phyloP scores from a whole-genome alignment of 2,888 invertebrate genomes.

The Megalurothrips usitatus region DNA sequence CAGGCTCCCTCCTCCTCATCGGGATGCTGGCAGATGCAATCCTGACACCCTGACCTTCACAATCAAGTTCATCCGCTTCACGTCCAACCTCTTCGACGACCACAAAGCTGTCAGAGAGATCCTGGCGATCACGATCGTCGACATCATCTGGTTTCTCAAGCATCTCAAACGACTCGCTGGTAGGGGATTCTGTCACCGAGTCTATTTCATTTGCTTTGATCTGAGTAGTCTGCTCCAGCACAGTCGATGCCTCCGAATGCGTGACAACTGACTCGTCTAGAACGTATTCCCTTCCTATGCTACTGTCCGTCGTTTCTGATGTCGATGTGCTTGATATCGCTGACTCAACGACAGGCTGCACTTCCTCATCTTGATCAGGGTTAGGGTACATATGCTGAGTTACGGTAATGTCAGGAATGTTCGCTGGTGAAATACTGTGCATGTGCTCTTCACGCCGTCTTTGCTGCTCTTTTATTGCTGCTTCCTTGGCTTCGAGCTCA shows the following conservation, averaged over 20 bases:
- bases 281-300: conserved; percentile 58
- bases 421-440: conserved; percentile 54
- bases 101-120: conserved; percentile 77
- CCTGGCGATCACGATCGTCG: not conserved
- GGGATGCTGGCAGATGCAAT: conserved; percentile 52
- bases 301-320: conserved; percentile 52
- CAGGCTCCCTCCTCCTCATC: conserved; percentile 45
- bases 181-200: conserved; percentile 61
- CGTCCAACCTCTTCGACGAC: conserved; percentile 84
- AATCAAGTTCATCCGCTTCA: conserved; percentile 76
- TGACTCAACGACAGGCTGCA: conserved; percentile 49
- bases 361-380: conserved; percentile 47
- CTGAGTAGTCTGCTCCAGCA: conserved; percentile 45
- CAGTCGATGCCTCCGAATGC: conserved; percentile 56
- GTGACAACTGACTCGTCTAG: conserved; percentile 55
- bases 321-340: conserved; percentile 61
- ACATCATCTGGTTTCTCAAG: conserved; percentile 69
- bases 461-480: conserved; percentile 45
- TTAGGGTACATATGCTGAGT: conserved; percentile 56
- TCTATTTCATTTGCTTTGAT: conserved; percentile 50
- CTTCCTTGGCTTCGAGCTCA: conserved; percentile 50
- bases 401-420: conserved; percentile 59
- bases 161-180: conserved; percentile 81
- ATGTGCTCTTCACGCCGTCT: conserved; percentile 47
- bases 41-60: conserved; percentile 74